A percentile compares a stretch with the other conserved stretches of the same genome.
phyloP scores from a whole-genome alignment of 2,113 vertebrate genomes.

The Microtus richardsoni region DNA sequence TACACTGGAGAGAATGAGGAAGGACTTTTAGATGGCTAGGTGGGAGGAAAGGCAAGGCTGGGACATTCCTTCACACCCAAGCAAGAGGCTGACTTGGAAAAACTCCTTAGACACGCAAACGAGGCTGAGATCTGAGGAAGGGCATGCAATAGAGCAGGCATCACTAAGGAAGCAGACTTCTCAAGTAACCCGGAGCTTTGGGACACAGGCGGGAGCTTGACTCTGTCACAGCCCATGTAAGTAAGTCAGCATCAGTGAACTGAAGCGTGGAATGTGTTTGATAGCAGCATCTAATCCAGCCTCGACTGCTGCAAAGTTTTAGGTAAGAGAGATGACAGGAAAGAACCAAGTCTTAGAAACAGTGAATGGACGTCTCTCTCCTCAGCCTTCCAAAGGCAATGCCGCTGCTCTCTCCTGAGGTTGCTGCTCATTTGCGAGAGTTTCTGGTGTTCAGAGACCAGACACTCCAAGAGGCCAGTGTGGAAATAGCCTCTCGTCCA shows the following conservation, averaged over 20 bases:
- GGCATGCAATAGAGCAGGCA: neutral
- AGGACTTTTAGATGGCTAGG: neutral
- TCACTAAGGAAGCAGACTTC: neutral
- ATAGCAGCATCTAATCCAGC: too few relatives aligned
- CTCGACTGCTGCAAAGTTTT: neutral
- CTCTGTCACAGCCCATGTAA: neutral
- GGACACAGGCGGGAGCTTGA: neutral
- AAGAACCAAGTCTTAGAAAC: neutral
- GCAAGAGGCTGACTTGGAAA: neutral
- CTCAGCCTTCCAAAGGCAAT: too few relatives aligned
- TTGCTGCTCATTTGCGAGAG: neutral
- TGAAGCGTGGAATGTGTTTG: neutral
- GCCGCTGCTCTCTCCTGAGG: neutral
- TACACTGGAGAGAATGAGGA: neutral
- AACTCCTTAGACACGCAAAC: neutral
- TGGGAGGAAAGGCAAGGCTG: neutral
- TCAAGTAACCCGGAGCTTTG: neutral
- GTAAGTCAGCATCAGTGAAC: neutral
- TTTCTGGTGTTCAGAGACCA: neutral
- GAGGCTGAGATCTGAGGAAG: neutral
- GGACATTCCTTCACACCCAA: neutral
- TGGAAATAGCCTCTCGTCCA: neutral
- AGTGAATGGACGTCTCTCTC: neutral
- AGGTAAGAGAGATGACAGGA: neutral
- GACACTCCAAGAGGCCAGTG: neutral